Conservation (phyloP, 2,797 vertebrate genomes). For the Spheniscus humboldti region DNA sequence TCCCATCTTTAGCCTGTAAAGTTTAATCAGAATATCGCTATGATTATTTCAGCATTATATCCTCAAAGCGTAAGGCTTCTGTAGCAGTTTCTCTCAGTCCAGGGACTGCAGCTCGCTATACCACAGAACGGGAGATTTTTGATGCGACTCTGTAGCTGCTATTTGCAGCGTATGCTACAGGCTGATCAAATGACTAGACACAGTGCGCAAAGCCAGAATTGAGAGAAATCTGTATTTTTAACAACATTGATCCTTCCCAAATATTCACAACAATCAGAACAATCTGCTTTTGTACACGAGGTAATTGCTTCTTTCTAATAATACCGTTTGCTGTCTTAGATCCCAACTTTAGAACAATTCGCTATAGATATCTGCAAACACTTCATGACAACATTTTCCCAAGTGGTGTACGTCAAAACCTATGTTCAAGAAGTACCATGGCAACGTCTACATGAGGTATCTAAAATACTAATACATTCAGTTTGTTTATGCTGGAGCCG, state of each 20-base stretch:
- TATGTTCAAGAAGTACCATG: slow-evolving; percentile 89
- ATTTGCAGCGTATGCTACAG: not conserved
- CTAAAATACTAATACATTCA: not conserved
- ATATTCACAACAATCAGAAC: not conserved
- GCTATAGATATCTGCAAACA: slow-evolving; percentile 87
- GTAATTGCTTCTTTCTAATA: slow-evolving; percentile 14
- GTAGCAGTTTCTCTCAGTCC: not conserved
- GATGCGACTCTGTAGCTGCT: not conserved
- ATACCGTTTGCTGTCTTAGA: slow-evolving; percentile 73
- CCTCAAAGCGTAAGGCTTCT: not conserved
- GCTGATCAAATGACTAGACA: not conserved
- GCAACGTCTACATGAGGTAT: slow-evolving; percentile 89
- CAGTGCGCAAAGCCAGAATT: not conserved
- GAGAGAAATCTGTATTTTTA: not conserved
- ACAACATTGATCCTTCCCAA: not conserved
- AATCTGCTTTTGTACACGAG: not conserved
- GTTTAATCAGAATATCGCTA: not conserved
- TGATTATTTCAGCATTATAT: not conserved
- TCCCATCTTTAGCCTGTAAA: not conserved
- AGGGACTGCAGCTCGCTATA: not conserved
- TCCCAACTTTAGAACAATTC: slow-evolving; percentile 88
- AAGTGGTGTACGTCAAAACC: slow-evolving; percentile 82
- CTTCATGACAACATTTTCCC: slow-evolving; percentile 89
- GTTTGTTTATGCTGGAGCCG: not conserved
- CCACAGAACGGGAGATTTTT: not conserved